Conservation (phyloP, 2,888 invertebrate species). For the Asteroscopus sphinx region DNA sequence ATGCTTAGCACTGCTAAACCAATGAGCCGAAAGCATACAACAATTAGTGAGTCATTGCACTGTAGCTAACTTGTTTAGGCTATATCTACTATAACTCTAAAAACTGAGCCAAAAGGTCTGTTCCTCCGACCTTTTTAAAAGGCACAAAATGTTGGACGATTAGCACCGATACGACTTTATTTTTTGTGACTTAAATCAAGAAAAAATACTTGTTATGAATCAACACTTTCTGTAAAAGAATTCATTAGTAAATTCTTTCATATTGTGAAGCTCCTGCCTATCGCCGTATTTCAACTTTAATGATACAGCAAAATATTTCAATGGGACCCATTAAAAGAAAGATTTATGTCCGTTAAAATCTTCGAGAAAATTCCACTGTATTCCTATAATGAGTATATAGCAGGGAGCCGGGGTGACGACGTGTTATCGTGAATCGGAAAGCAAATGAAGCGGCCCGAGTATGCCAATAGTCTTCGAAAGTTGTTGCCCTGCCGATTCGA, state of each 20-base stretch:
- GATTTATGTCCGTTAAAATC: constrained; percentile 45
- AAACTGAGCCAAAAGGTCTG: too few relatives aligned
- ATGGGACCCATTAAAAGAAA: constrained; percentile 36
- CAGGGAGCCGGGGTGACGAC: constrained; percentile 22
- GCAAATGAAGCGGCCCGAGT: constrained; percentile 34
- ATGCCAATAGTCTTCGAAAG: constrained; percentile 36
- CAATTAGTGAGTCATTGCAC: too few relatives aligned
- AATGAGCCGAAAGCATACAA: too few relatives aligned
- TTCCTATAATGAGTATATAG: constrained; percentile 48
- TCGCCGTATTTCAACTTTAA: constrained; percentile 45
- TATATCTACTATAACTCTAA: too few relatives aligned
- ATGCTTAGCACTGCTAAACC: too few relatives aligned
- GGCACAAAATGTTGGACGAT: background rate
- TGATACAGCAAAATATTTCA: constrained; percentile 42
- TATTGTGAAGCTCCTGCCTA: constrained; percentile 37
- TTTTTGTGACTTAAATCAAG: too few relatives aligned
- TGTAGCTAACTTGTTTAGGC: too few relatives aligned
- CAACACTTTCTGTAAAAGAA: constrained; percentile 31
- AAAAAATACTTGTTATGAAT: background rate
- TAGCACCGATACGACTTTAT: background rate
- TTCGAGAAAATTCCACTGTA: constrained; percentile 30
- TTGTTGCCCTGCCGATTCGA: constrained; percentile 17
- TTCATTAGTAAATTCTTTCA: constrained; percentile 33
- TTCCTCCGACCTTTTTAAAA: too few relatives aligned
- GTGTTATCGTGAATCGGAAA: constrained; percentile 46